These are phyloP conservation scores for Drosophila nannoptera DNA, from an alignment of 1,140 invertebrate species.

Conservation along the genomic window DNA sequence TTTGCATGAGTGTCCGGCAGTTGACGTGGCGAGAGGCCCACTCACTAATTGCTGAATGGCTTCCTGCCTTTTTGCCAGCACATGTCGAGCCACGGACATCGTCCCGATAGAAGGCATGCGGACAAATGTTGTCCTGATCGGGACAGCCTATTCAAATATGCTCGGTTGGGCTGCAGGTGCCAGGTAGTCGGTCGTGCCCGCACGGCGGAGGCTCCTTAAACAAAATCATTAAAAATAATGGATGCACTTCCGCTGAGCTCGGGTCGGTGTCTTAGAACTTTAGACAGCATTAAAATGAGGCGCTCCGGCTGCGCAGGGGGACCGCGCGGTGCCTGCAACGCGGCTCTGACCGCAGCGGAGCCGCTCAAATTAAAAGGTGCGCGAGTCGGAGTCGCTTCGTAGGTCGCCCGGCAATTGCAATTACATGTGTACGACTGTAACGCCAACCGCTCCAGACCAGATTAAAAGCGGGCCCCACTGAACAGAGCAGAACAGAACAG, in stretches of 20 bases:
- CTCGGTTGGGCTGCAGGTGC: constrained; percentile 15
- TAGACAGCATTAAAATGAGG: constrained; percentile 70
- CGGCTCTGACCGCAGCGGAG: constrained; percentile 22
- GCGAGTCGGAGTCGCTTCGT: constrained; percentile 50
- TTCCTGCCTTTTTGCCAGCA: not conserved
- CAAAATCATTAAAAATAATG: constrained; percentile 78
- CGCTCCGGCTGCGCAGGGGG: constrained; percentile 29
- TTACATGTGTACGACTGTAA: constrained; percentile 65
- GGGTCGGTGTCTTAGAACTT: constrained; percentile 68
- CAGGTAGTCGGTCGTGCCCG: constrained; percentile 19
- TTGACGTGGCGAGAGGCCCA: not conserved
- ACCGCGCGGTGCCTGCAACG: too few species aligned
- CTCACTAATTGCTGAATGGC: constrained; percentile 9
- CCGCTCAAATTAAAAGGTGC: constrained; percentile 75
- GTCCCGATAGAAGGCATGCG: constrained; percentile 12
- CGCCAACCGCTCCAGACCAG: not conserved
- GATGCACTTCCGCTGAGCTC: constrained; percentile 70
- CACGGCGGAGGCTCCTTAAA: constrained; percentile 48
- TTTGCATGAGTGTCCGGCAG: constrained; percentile 10
- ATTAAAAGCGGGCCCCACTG: not conserved
- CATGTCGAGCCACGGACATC: constrained; percentile 15
- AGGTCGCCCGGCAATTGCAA: constrained; percentile 65
- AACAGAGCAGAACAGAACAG: constrained; percentile 13
- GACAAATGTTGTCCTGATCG: constrained; percentile 21
- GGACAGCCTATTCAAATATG: constrained; percentile 33